Evolutionary conservation across 2,797 vertebrate genomes (phyloP), one percentile per base, ranked within the genome.

Genomic region (Aratinga solstitialis): DNA sequence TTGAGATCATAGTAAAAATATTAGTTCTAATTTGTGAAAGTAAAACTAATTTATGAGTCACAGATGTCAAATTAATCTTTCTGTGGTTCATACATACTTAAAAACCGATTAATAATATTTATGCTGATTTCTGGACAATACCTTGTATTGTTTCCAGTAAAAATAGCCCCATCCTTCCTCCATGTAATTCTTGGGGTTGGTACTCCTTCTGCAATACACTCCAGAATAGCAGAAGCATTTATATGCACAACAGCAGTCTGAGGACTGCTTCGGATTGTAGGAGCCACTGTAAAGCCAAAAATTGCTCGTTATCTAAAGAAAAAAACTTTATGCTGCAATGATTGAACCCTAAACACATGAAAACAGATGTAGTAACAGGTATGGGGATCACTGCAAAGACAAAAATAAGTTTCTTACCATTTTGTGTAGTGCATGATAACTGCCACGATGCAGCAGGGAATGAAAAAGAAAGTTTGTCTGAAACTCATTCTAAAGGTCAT

Each of bases 91-190:
- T 10, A 43, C 1, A 43, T 59, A 53, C 42, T 54, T 63, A 36
- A 80, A 54, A 56, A 85, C 7, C 10, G n/a, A 42, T 6, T 34
- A 80, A 58, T 34, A 91, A 45, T 17, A 50, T 40, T 83, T 50
- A 29, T 40, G 40, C 36, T 53, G 50, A 80, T 47, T 89, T 85
- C 30, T 47, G 27, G 29, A 45, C 17, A 93, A 96, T 98, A 99
- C 99, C 99, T 99, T 23, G 97, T 96, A 89, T 96, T 99, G 96
- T 97, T 98, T 94, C 97, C 98, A 61, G 98, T 85, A 63, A 99
- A 88, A 96, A 99, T 38, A 38, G 97, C 96, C 13, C 99, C 99
- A 54, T 99, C 98, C 95, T 99, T 99, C 94, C 99, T 99, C 99
- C 99, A 99, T 3, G 99, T 98, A 78, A 99, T 94, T 24, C 98